Evolutionary conservation across 2,797 vertebrate genomes (phyloP).

Genomic region (Cygnus olor): DNA sequence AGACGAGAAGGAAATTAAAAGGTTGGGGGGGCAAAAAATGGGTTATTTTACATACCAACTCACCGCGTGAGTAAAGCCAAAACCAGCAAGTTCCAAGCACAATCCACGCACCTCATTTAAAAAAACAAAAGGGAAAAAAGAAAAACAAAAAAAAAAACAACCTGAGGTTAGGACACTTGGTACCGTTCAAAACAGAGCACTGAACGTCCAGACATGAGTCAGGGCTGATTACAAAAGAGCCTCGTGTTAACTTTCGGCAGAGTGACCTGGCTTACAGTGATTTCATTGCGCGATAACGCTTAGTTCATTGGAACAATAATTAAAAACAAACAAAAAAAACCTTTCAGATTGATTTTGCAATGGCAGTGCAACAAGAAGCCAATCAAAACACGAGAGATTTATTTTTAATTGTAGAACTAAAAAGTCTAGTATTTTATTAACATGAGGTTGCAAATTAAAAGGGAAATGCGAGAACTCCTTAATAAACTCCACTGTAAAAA

Average conservation of each 20-base stretch:
- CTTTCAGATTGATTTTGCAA: not conserved
- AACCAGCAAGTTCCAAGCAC: not conserved
- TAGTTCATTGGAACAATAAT: not conserved
- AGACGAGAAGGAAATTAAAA: not conserved
- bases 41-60: not conserved
- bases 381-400: constrained; percentile 13
- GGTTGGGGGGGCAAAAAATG: rapidly evolving
- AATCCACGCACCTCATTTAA: not conserved
- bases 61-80: not conserved
- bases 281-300: not conserved
- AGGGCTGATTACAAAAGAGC: constrained; percentile 40
- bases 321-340: not conserved
- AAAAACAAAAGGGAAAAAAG: not conserved
- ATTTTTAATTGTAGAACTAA: constrained; percentile 33
- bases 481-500: not conserved
- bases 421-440: constrained; percentile 50
- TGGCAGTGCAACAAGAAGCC: not conserved
- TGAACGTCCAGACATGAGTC: constrained; percentile 50
- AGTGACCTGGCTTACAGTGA: constrained; percentile 30
- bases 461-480: constrained; percentile 15
- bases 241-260: constrained; percentile 30
- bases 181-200: not conserved
- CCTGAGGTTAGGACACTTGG: constrained; percentile 3
- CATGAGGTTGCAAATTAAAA: constrained; percentile 10
- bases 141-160: not conserved